phyloP scores from a whole-genome alignment of 1,140 invertebrate species.

The Ectropis grisescens region DNA sequence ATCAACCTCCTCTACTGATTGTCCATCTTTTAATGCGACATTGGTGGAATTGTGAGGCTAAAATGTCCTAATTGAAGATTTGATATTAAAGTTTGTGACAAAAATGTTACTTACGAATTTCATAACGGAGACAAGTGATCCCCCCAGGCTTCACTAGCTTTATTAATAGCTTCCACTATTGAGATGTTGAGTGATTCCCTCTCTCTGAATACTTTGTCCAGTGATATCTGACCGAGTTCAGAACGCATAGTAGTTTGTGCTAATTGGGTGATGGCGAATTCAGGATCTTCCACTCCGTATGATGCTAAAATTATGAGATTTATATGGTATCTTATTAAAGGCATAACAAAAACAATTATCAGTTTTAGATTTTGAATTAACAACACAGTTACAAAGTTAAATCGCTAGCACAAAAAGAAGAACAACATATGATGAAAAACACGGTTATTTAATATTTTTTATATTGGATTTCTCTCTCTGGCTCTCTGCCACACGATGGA shows the following conservation, averaged over 20 bases:
- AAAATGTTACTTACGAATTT: conserved; percentile 97
- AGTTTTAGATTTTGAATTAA: no score
- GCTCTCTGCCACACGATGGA: no score
- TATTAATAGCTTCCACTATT: conserved; percentile 98
- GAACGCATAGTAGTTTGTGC: conserved; percentile 99
- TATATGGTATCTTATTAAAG: conserved; percentile 2
- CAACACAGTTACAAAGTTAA: no score
- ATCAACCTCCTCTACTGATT: no score
- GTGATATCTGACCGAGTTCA: conserved; percentile 97
- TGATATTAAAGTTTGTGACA: no score
- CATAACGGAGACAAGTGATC: conserved; percentile 96
- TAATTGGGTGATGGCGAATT: conserved; percentile 98
- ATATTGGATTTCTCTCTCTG: no score
- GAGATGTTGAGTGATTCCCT: conserved; percentile 95
- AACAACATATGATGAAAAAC: no score
- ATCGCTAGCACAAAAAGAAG: no score
- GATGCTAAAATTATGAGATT: conserved; percentile 84
- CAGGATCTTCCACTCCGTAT: conserved; percentile 99
- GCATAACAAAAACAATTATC: conserved; percentile 6
- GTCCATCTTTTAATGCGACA: no score
- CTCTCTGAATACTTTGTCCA: conserved; percentile 98
- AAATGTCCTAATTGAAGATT: no score
- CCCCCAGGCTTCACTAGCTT: conserved; percentile 98
- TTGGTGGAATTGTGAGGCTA: no score
- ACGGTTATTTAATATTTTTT: no score